Evolutionary conservation across 2,888 invertebrate genomes (phyloP).

Genomic region (Cephus runcator): DNA sequence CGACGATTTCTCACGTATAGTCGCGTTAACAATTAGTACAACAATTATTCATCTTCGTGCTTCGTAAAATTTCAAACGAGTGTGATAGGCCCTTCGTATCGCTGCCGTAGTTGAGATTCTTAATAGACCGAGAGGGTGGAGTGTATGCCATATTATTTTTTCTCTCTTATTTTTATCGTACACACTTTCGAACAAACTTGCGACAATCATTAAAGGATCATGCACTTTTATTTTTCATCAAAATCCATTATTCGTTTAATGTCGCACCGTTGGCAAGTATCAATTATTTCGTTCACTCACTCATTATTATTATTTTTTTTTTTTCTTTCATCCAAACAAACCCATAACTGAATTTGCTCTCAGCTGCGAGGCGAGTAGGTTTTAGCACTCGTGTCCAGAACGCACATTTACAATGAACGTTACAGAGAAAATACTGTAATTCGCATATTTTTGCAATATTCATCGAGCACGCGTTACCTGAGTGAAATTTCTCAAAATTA

Average conservation of each 20-base stretch:
- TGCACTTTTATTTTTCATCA: no score
- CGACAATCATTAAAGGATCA: no score
- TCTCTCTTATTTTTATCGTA: constrained; percentile 5
- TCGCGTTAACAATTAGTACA: constrained; percentile 55
- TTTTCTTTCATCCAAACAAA: neutral
- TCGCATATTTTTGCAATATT: neutral
- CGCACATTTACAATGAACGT: neutral
- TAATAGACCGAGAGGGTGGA: neutral
- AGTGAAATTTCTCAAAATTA: neutral
- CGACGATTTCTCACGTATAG: constrained; percentile 46
- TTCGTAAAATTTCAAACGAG: constrained; percentile 4
- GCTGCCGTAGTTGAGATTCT: neutral
- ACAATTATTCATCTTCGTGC: constrained; percentile 22
- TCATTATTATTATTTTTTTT: neutral
- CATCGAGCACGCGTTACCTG: neutral
- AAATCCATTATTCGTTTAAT: no score
- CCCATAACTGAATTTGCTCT: constrained; percentile 13
- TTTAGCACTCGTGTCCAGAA: neutral
- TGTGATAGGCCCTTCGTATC: constrained; percentile 5
- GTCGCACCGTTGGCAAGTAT: constrained; percentile 4
- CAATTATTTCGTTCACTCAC: constrained; percentile 2
- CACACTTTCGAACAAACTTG: constrained; percentile 5
- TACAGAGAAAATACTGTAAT: neutral
- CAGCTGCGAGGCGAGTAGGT: constrained; percentile 7
- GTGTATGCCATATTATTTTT: neutral